Conservation (phyloP, 2,113 vertebrate species). For the Gorilla gorilla region DNA sequence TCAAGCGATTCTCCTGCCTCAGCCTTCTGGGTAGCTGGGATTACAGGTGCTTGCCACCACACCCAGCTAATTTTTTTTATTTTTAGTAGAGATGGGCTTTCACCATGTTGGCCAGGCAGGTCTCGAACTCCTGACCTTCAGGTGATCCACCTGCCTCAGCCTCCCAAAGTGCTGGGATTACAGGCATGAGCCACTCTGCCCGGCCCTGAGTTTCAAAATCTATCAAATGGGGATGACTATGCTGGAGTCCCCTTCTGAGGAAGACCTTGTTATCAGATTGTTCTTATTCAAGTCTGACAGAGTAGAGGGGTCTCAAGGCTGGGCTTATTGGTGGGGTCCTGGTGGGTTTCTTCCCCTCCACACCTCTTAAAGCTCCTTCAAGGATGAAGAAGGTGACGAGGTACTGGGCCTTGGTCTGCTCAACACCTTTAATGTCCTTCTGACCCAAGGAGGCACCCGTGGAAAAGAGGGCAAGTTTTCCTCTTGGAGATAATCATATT, state of each 20-base stretch:
- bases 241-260: neutral
- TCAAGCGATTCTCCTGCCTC: too few species aligned
- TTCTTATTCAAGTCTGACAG: neutral
- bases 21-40: too few species aligned
- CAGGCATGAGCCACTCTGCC: too few species aligned
- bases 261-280: neutral
- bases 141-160: too few species aligned
- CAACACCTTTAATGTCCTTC: neutral
- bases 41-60: too few species aligned
- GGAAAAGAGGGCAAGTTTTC: conserved; percentile 2
- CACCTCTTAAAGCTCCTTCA: neutral
- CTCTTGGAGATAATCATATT: conserved; percentile 30
- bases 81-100: too few species aligned
- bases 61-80: too few species aligned
- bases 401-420: neutral
- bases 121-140: too few species aligned
- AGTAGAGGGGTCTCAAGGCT: neutral
- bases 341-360: neutral
- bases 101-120: too few species aligned
- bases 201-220: neutral
- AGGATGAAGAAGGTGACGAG: neutral
- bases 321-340: neutral
- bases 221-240: neutral
- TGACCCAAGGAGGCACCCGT: neutral
- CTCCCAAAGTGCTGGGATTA: too few species aligned